Evolutionary conservation across 1,140 invertebrate genomes (phyloP), one percentile per base, ranked within the genome.

Genomic region (Elymnias hypermnestra): DNA sequence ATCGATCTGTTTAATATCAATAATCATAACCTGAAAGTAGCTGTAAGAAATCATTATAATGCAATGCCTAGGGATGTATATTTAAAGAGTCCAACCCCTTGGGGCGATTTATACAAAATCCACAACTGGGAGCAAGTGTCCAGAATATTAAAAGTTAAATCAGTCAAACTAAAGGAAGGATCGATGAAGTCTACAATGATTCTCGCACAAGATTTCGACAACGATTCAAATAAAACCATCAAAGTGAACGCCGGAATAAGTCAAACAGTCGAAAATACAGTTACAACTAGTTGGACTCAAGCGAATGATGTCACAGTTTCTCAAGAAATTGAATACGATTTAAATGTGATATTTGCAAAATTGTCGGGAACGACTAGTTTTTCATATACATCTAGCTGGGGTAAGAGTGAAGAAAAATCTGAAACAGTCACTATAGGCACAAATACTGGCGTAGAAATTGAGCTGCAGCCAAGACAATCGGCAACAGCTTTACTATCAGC

Each of bases 181-280:
- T 54, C 37, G 1, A 57, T 56, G 4, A 53, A 64, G 13, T 63
- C 68, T 0, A 48, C 68, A 0, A 36, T 65, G 21, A 52, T 83
- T 2, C 29, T 65, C 9, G 55, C 68, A 1, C 70, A 83, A 5
- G 64, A 76, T 15, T 83, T 78, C 8, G 63, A 74, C n/a, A 83
- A 83, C 28, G 17, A 31, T 7, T 74, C 67, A 3, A 71, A 68
- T 31, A 55, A 54, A 18, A 62, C 67, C 0, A 65, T 74, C 9
- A 83, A 76, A 68, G 67, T 78, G 0, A 78, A 76, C n/a, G 71
- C 76, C 1, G 72, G 69, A 0, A 65, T 81, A 18, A 73, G 56
- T 21, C 78, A 81, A 31, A 55, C 63, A 0, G 62, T 83, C 2
- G 67, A 81, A 49, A 81, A 78, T 17, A 68, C 67, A 0, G 22